Percentiles rank a stretch among this genome's conserved stretches.
phyloP scores from a whole-genome alignment of 2,888 invertebrate genomes.

The Stramonita haemastoma region DNA sequence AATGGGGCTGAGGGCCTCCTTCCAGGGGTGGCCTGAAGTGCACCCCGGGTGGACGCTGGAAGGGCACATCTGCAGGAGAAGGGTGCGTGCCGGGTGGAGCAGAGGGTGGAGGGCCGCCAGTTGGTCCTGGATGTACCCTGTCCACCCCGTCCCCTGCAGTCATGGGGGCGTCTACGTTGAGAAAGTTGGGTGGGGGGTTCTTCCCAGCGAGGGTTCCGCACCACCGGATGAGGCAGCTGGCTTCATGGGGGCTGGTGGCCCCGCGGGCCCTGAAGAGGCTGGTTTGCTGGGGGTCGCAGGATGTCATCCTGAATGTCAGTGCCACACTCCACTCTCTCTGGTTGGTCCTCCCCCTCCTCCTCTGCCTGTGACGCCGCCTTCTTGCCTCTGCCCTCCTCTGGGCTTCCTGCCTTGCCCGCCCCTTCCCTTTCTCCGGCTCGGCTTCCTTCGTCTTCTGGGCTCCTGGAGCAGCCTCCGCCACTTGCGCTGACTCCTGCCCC shows the following conservation, averaged over 20 bases:
- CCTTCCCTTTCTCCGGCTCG: neutral
- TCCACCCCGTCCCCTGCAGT: neutral
- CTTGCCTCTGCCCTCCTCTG: conserved; percentile 24
- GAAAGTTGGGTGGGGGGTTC: conserved; percentile 31
- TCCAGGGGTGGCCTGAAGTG: conserved; percentile 18
- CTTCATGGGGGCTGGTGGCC: conserved; percentile 9
- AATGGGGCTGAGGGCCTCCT: conserved; percentile 27
- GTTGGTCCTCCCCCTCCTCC: neutral
- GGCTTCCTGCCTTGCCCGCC: no score
- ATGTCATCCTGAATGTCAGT: conserved; percentile 21
- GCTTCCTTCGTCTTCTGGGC: neutral
- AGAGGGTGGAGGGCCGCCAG: neutral
- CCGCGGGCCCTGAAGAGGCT: neutral
- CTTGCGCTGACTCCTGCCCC: neutral
- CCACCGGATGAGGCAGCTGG: no score
- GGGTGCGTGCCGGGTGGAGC: neutral
- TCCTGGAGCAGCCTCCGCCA: neutral
- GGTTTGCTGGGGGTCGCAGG: conserved; percentile 5
- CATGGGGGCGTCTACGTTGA: neutral
- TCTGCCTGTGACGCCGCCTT: conserved; percentile 11
- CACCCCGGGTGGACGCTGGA: neutral
- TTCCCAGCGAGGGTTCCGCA: conserved; percentile 36
- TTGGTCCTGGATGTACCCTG: neutral
- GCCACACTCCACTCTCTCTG: conserved; percentile 30
- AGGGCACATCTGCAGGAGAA: neutral